Conservation (phyloP, 1,140 invertebrate species). For the Sycophila sp. region DNA sequence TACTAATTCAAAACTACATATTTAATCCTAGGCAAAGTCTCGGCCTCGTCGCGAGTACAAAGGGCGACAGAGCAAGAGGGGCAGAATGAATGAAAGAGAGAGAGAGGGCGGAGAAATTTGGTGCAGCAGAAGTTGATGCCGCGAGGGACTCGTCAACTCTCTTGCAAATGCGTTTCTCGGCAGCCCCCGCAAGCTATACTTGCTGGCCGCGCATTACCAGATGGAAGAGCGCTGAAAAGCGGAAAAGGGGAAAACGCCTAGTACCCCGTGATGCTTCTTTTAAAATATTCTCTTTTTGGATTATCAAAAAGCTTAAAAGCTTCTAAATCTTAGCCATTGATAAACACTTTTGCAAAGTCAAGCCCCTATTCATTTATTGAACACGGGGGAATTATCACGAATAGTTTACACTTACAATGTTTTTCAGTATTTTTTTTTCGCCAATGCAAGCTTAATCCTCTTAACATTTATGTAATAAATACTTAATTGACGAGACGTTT, state of each 20-base stretch:
- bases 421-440: too few species aligned
- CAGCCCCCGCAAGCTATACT: not conserved
- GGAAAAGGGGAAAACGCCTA: not conserved
- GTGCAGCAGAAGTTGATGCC: not conserved
- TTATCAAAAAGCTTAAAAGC: not conserved
- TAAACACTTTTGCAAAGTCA: too few species aligned
- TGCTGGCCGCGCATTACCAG: not conserved
- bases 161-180: not conserved
- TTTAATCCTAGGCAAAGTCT: slow-evolving; percentile 62
- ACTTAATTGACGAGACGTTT: too few species aligned
- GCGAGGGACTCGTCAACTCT: slow-evolving; percentile 23
- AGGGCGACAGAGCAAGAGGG: slow-evolving; percentile 36
- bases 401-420: too few species aligned
- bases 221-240: slow-evolving; percentile 10
- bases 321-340: too few species aligned
- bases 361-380: too few species aligned
- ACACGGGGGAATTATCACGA: too few species aligned
- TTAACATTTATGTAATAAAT: too few species aligned
- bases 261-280: not conserved
- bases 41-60: slow-evolving; percentile 47
- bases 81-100: slow-evolving; percentile 19
- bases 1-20: slow-evolving; percentile 64
- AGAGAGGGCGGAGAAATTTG: slow-evolving; percentile 17
- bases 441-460: too few species aligned
- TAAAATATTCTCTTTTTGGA: not conserved